Base-by-base conservation (phyloP, 2,113 vertebrate species). In the Microtus ochrogaster region DNA sequence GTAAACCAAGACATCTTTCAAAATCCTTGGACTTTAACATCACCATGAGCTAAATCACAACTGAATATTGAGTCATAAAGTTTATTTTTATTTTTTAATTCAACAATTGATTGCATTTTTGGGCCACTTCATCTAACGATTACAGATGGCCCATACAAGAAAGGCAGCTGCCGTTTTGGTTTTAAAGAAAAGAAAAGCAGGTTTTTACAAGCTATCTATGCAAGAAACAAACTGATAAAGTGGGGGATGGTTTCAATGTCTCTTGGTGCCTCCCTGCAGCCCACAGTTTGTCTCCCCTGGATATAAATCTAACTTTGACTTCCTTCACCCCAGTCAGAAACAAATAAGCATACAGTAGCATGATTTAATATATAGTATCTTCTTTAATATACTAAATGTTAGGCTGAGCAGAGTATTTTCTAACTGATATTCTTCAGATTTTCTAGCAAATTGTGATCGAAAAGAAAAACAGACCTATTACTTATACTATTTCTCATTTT, bases 61-160 rank as follows among this genome's bases (percentile, higher is more conserved):
- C 70, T 95, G 66, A 70, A 95, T 93, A 88, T 78, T 41, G 66
- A 97, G 36, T 79, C 39, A 90, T 52, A 28, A 41, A 47, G 36
- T 49, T 77, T 89, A 91, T 91, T 89, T 95, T 91, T 93, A 73
- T 93, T 91, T 92, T 97, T 84, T 93, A 95, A 93, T 90, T 94
- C 65, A 96, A 77, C 19, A 72, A 55, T 61, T 58, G 66, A 90
- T 93, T 95, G 36, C 41, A 79, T 85, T 93, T 92, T 70, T 65
- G 28, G 41, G 39, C 61, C 41, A 36, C 28, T 68, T 47, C 41
- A 68, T 17, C 61, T 28, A 65, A 66, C 4, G 28, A 66, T 68
- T 86, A 36, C 63, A 86, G 41, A 86, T 68, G 63, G 83, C 30
- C 76, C 22, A 41, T 44, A 33, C 82, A 65, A 90, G 82, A 93